Base-by-base conservation (phyloP, 2,797 vertebrate genomes). In the Gadopsis marmoratus region DNA sequence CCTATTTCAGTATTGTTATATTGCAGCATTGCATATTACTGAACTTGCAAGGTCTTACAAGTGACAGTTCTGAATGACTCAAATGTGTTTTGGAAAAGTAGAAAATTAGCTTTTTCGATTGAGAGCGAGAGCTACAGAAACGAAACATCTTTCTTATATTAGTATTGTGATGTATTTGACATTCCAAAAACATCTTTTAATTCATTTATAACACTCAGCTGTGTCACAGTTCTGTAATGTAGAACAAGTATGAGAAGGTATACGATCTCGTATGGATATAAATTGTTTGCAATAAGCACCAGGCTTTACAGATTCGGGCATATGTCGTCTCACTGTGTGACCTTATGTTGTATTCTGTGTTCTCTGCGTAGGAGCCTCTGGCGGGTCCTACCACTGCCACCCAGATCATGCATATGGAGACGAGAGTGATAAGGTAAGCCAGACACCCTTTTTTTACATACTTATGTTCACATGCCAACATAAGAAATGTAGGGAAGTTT, bases 371-470 rank as follows among this genome's bases (percentile, higher is more conserved):
- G 98, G 98, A 93, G 96, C 96, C 88, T 94, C 97, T 88, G 96
- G 95, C 79, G 94, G 96, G 92, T 90, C 96, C 35, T 97, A 97
- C 95, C 97, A 96, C 82, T 98, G 96, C 92, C 97, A 97, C 90
- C 96, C 97, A 75, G 97, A 98, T 91, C 97, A 96, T 79, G 95
- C 96, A 53, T 98, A 95, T 83, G 96, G 96, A 89, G 97, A 98
- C 82, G 96, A 98, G 91, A 96, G 95, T 78, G 97, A 99, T 91
- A 99, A 98, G 97, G 98, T 99, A 95, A 96, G 95, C 65, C 75
- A 54, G 64, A 5, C 31, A 31, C 37, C n/a, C n/a, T n/a, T 16
- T 45, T 68, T 2, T 51, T 51, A 51, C 9, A 1, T 26, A 41
- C 19, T 43, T 6, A 29, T 31, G 13, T 31, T 51, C 17, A 39